Base-by-base conservation (phyloP, 1,140 invertebrate species). In the Drosophila grimshawi region DNA sequence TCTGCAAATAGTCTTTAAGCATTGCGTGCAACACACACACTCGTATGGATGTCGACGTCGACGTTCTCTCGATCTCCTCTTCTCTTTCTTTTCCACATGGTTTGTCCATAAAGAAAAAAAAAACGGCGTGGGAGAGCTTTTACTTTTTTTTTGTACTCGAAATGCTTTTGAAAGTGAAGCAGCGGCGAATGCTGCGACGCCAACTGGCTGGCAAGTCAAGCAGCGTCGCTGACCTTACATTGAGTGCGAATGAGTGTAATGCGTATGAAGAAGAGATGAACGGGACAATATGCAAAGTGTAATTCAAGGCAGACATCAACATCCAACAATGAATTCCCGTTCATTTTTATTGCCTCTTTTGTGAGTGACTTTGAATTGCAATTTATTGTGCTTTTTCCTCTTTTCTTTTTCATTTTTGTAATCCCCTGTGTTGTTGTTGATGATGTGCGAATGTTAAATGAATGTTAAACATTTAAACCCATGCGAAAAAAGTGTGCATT, bases 41-140 rank as follows among this genome's bases (percentile, higher is more conserved):
- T 53, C 10, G 5, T n/a, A 19, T 3, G 39, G 29, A 32, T 48
- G 43, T 56, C 45, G 46, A 5, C 61, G 32, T 29, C 33, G 35
- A 7, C 64, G 56, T 52, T 29, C 55, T 46, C 37, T 8, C 52
- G 53, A 61, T 10, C 19, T 62, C 51, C 43, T 55, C 19, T 67
- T 73, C 56, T 73, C 53, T 59, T 59, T 64, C 51, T 35, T 64
- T 59, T 41, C 55, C 49, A 19, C 65, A 62, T 33, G 53, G 63
- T 32, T 59, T 35, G 51, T 33, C 49, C 19, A 19, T 19, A 19
- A 19, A 19, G 19, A 19, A 19, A 19, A 70, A 48, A 33, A 39
- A 63, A 49, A 41, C 57, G 60, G 70, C 70, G 70, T 73, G 70
- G 70, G 63, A 67, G 69, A 72, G 70, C 70, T 73, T 67, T 73